Percentiles rank a stretch among this genome's conserved stretches.
Conservation (phyloP, 2,113 vertebrate genomes). For the Recurvirostra avosetta region DNA sequence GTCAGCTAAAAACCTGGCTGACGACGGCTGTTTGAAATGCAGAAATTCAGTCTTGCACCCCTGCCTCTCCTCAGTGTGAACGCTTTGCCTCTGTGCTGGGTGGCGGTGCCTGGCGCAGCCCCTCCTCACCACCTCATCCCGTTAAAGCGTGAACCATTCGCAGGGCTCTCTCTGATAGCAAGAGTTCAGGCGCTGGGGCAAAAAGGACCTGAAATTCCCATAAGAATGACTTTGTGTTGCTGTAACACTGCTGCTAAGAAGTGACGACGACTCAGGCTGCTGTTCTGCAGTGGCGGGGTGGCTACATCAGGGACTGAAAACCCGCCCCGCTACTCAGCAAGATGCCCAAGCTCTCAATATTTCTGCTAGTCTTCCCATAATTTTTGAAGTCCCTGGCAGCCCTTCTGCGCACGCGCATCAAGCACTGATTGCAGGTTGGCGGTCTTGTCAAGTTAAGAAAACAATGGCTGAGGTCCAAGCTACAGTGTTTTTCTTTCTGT, state of each 20-base stretch:
- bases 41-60: conserved; percentile 13
- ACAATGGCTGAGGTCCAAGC: conserved; percentile 1
- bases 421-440: not conserved
- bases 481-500: conserved; percentile 48
- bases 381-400: not conserved
- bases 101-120: not conserved
- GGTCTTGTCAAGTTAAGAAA: conserved; percentile 7
- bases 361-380: not conserved
- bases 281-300: not conserved
- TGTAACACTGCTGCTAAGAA: not conserved
- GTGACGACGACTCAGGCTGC: rapidly evolving
- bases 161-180: not conserved
- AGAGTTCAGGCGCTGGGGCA: not conserved
- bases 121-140: not conserved
- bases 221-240: not conserved
- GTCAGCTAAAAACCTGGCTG: not conserved
- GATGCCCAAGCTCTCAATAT: not conserved
- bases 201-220: not conserved
- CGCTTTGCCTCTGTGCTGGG: not conserved
- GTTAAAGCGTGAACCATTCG: not conserved
- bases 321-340: not conserved
- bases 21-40: conserved; percentile 20
- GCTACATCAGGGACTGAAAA: not conserved
- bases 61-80: not conserved
- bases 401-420: not conserved